These are phyloP conservation scores for Thereuonema tuberculata DNA, from an alignment of 1,140 invertebrate genomes.

Conservation along the genomic window DNA sequence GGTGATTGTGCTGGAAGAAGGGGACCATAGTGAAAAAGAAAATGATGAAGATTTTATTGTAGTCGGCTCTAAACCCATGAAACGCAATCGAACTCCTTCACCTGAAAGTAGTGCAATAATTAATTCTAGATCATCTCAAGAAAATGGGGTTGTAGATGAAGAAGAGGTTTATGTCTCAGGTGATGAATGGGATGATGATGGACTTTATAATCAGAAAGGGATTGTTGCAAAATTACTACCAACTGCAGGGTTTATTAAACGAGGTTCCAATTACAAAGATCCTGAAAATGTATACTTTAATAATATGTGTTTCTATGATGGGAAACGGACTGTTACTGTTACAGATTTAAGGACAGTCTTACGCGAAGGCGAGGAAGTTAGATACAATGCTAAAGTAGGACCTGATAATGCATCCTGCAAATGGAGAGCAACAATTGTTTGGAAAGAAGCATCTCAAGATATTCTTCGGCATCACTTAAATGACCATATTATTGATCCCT, in stretches of 20 bases:
- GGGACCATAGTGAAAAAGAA: not conserved
- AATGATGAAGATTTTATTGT: too few relatives aligned
- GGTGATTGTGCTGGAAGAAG: not conserved
- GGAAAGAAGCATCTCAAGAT: not conserved
- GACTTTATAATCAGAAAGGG: not conserved
- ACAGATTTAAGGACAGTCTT: too few relatives aligned
- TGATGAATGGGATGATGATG: not conserved
- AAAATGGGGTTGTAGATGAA: not conserved
- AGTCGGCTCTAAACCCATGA: too few relatives aligned
- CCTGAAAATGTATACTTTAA: not conserved
- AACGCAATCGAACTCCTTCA: too few relatives aligned
- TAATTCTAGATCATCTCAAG: not conserved
- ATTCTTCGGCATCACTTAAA: not conserved
- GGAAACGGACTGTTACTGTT: not conserved
- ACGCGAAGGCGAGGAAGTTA: too few relatives aligned
- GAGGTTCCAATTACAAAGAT: not conserved
- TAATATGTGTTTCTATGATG: not conserved
- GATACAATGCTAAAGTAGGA: too few relatives aligned
- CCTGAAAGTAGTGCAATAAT: not conserved
- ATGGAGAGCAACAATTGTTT: not conserved
- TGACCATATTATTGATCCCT: too few relatives aligned
- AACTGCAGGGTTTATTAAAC: not conserved
- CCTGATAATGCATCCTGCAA: not conserved
- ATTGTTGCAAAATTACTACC: not conserved
- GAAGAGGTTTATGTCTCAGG: not conserved